These are phyloP conservation scores for Gryon sp. DNA, from an alignment of 1,140 invertebrate genomes.

Conservation along the genomic window DNA sequence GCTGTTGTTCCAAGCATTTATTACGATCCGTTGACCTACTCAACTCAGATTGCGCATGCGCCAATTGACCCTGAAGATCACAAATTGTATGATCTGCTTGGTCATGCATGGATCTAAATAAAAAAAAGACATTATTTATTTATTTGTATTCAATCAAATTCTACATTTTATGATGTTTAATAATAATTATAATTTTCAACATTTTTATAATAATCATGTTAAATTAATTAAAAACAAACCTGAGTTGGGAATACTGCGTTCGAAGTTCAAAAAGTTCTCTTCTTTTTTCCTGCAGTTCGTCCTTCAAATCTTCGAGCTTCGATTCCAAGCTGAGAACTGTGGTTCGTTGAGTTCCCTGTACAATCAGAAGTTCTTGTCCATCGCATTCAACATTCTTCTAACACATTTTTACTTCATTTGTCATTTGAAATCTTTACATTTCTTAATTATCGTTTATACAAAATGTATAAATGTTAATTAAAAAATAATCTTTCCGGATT, in stretches of 20 bases:
- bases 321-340: constrained; percentile 73
- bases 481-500: neutral
- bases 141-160: neutral
- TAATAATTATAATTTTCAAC: neutral
- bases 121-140: constrained; percentile 68
- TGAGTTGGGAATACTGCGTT: constrained; percentile 72
- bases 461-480: constrained; percentile 49
- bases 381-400: constrained; percentile 73
- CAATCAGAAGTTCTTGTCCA: constrained; percentile 73
- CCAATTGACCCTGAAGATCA: constrained; percentile 81
- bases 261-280: constrained; percentile 73
- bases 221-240: constrained; percentile 64
- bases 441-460: constrained; percentile 77
- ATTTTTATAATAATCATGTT: neutral
- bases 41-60: constrained; percentile 80
- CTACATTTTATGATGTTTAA: neutral
- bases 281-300: constrained; percentile 72
- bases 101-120: constrained; percentile 81
- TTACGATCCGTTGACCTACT: constrained; percentile 79
- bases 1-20: constrained; percentile 80
- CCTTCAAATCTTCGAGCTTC: constrained; percentile 69
- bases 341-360: constrained; percentile 71
- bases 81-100: constrained; percentile 82
- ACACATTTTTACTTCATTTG: constrained; percentile 73
- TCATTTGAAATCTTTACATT: constrained; percentile 66